Base-by-base conservation (phyloP, 2,888 invertebrate genomes). In the Nymphalis polychloros region DNA sequence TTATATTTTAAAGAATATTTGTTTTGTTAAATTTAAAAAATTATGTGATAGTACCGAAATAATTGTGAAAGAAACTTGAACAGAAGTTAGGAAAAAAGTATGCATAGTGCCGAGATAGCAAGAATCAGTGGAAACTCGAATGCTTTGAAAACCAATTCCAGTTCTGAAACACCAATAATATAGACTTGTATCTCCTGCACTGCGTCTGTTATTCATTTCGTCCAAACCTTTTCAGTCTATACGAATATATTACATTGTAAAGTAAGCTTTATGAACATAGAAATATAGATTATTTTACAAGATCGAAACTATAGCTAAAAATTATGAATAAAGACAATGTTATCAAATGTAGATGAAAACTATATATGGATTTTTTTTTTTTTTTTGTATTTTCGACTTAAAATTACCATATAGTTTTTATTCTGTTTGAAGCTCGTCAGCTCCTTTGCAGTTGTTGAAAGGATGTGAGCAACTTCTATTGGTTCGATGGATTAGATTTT, bases 131-230 rank as follows among this genome's bases (percentile, higher is more conserved):
- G 13, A 41, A 41, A 19, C 19, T 57, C 35, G n/a, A 35, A 35
- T 19, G 19, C 57, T 57, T 41, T 57, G 57, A 57, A 57, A 57
- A 57, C 41, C n/a, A 57, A 57, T 57, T 57, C 57, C 41, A 57
- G 57, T 57, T 57, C 41, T 57, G 19, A 41, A 57, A 57, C 57
- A 57, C 57, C 57, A 57, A 57, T 57, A 57, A 41, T 41, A 57
- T 57, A 57, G 57, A 41, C 35, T 41, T 57, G 41, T 57, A 41
- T 10, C 41, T 57, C 27, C 41, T 57, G 57, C 57, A 57, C 35
- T 41, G 57, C 57, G 41, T 57, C 57, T 57, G 41, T 19, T 57
- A 19, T n/a, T 57, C 57, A 41, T 41, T 57, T 41, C 35, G 10
- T 8, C 19, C 20, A 41, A 57, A 41, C n/a, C n/a, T 7, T 57